Base-by-base conservation (phyloP, 1,140 invertebrate genomes). In the honey bee (Apis mellifera) region DNA sequence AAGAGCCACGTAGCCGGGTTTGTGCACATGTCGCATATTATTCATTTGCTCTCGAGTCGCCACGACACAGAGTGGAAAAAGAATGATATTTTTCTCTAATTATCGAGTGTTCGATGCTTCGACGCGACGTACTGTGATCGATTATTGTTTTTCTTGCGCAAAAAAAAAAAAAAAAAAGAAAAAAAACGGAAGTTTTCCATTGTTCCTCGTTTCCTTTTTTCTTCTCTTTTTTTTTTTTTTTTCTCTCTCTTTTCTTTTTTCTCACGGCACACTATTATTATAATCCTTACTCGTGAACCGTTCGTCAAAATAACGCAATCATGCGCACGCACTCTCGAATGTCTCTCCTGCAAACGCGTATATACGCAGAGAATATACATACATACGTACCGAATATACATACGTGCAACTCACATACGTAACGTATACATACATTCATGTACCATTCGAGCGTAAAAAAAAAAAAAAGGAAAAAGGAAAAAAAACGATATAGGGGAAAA, bases 41-140 rank as follows among this genome's bases (percentile, higher is more conserved):
- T 59, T 48, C n/a, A 26, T 77, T 69, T 69, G 23, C 74, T 64
- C 52, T 57, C 60, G 23, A 32, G 55, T 64, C 68, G 68, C n/a
- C 15, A 21, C 1, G 8, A n/a, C 52, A 15, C 52, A 15, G 9
- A 2, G 23, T 54, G 64, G 21, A 64, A 48, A 13, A 68, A n/a
- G n/a, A n/a, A 26, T 21, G 11, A n/a, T 78, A 48, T 59, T 8
- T 42, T 59, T 57, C 64, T 76, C 66, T 52, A 42, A n/a, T n/a
- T 42, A 7, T 75, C 59, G 71, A 75, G 60, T 26, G 59, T 52
- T 70, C 73, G 75, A 82, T 48, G 74, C 57, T 62, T 70, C 81
- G 74, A 82, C 73, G 50, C 60, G 70, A 73, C 48, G 60, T 59
- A 77, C 81, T 78, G 81, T 82, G 81, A 82, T 82, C 81, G 81